Conservation (phyloP, 1,140 invertebrate genomes). For the Atta cephalotes region DNA sequence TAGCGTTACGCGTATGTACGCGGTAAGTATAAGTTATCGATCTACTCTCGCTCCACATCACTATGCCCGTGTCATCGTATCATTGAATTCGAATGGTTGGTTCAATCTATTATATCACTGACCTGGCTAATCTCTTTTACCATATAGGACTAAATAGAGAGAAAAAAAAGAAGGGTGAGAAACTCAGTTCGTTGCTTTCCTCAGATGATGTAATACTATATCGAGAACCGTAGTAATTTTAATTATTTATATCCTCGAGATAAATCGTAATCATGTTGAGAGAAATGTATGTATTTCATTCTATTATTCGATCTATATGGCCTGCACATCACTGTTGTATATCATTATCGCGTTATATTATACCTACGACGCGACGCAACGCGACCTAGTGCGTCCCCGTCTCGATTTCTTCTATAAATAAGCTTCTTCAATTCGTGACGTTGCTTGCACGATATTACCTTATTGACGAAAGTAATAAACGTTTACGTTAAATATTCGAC, state of each 20-base stretch:
- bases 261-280: not conserved
- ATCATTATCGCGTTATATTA: no score
- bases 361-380: not conserved
- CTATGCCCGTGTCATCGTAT: constrained; percentile 27
- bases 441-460: constrained; percentile 38
- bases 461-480: not conserved
- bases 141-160: not conserved
- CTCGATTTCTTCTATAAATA: constrained; percentile 68
- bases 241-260: not conserved
- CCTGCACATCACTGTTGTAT: no score
- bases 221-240: not conserved
- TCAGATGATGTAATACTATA: not conserved
- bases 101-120: constrained; percentile 3
- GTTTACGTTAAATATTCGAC: not conserved
- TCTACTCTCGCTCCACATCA: constrained; percentile 7
- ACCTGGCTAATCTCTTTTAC: constrained; percentile 39
- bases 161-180: not conserved
- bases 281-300: no score
- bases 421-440: constrained; percentile 59
- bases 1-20: not conserved
- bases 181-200: not conserved
- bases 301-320: no score
- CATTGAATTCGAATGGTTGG: constrained; percentile 6
- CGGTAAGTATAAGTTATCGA: not conserved
- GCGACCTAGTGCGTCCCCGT: not conserved